Base-by-base conservation (phyloP, 2,888 invertebrate species). In the Sminthurides aquaticus region DNA sequence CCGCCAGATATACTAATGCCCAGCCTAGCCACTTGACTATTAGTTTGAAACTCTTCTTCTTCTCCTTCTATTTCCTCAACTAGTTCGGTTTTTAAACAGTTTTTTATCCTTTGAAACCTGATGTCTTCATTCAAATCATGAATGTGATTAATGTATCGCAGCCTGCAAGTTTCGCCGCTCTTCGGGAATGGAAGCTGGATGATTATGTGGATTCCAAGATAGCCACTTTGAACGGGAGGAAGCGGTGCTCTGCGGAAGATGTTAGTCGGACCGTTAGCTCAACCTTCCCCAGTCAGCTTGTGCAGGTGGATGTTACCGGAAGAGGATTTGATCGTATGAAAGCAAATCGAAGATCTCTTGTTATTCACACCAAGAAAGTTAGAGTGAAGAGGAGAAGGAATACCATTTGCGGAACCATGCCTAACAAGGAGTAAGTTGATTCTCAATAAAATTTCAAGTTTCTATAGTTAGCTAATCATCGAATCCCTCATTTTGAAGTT, bases 141-240 rank as follows among this genome's bases (percentile, higher is more conserved):
- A 11, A 11, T 34, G 43, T 34, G 43, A 34, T 34, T 34, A 34
- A 34, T 34, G 5, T 34, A 34, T 15, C 8, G 55, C 68, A 74
- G 74, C 73, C 74, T 60, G 74, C 74, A 66, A 74, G 74, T 68
- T 71, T 74, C 66, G 72, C 71, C 27, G 73, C 74, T n/a, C 64
- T 74, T 15, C 57, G 73, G 59, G 74, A 74, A 64, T 74, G 74
- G 74, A 74, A 74, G 59, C 61, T 74, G 70, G 74, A 74, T 67
- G 72, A 74, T 63, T 74, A 69, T 62, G 43, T 74, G 60, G 74
- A 74, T 56, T 71, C 70, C 3, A 73, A 73, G 61, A 72, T 74
- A 58, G 70, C 69, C 5, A 70, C 68, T n/a, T 56, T 74, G 57
- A 70, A 68, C 49, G 56, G 65, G 43, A 72, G 69, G 60, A 71